phyloP scores from a whole-genome alignment of 2,888 invertebrate genomes.

The Metacarcinus magister region DNA sequence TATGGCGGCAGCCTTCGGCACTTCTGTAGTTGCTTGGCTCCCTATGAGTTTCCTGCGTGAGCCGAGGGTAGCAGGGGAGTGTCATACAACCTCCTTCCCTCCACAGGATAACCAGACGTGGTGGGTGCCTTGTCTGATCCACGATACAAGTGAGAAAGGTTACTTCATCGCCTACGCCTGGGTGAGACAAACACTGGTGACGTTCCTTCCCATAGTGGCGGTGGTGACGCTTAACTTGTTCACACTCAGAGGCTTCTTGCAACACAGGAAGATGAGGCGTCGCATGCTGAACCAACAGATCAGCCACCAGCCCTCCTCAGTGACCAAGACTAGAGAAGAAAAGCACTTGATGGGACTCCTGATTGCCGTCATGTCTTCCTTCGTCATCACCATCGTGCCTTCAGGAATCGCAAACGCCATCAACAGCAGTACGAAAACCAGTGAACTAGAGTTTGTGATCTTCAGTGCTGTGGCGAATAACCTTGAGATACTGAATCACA shows the following conservation, averaged over 20 bases:
- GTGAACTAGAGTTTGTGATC: slow-evolving; percentile 84
- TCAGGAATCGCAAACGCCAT: slow-evolving; percentile 85
- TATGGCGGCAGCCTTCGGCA: slow-evolving; percentile 84
- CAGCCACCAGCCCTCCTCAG: neutral
- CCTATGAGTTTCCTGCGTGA: slow-evolving; percentile 85
- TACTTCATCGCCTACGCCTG: slow-evolving; percentile 84
- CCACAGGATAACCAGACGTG: slow-evolving; percentile 71
- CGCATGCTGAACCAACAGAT: slow-evolving; percentile 71
- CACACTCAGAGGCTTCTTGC: slow-evolving; percentile 85
- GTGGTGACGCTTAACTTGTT: slow-evolving; percentile 85
- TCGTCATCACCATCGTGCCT: slow-evolving; percentile 86
- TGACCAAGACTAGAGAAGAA: slow-evolving; percentile 84
- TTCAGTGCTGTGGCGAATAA: slow-evolving; percentile 86
- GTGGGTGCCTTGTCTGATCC: slow-evolving; percentile 78
- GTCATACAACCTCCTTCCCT: slow-evolving; percentile 55
- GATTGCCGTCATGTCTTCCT: slow-evolving; percentile 85
- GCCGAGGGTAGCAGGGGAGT: slow-evolving; percentile 60
- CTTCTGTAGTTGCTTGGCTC: slow-evolving; percentile 85
- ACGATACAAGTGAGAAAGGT: slow-evolving; percentile 4
- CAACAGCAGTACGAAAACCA: slow-evolving; percentile 84
- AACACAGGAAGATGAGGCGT: slow-evolving; percentile 84
- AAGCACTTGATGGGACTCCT: slow-evolving; percentile 85
- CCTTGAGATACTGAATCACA: slow-evolving; percentile 86
- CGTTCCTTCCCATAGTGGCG: slow-evolving; percentile 85
- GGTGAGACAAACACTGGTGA: slow-evolving; percentile 85